Base-by-base conservation (phyloP, 1,140 invertebrate genomes). In the Drosophila setifemur region DNA sequence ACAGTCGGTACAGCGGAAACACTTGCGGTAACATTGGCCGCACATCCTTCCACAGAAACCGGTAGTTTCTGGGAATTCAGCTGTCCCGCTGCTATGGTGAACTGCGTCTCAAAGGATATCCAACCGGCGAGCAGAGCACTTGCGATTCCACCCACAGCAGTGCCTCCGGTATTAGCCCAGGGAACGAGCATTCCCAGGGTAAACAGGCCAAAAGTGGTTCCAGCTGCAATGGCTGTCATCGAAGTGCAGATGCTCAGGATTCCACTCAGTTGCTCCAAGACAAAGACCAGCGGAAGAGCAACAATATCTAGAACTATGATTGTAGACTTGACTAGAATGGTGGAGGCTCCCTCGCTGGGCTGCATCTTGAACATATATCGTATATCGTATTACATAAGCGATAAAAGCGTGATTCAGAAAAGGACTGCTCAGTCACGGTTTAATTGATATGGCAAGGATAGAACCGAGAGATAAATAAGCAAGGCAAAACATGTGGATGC, bases 131-230 rank as follows among this genome's bases (percentile, higher is more conserved):
- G 78, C 2, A 93, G 14, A 0, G 92, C 92, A 4, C 93, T 92
- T 1, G 91, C 90, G 2, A 93, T 63, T 4, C 91, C 93, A 0
- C 93, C 93, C 11, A 90, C 90, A 0, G 93, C 75, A 1, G 93
- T 92, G 1, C 93, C 95, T 31, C 92, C 92, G 2, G 92, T 92
- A 77, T 96, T 97, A 9, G 95, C 93, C 94, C 95, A 96, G 9
- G 96, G 96, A 69, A 96, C 93, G 26, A 95, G 91, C 93, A 97
- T 96, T 54, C 96, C 97, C 7, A 97, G 91, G 0, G 94, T 95
- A 88, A 97, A 98, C 8, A 97, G 92, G 1, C 96, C 96, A 54
- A 97, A 95, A 0, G 96, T 93, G 8, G 96, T 95, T 5, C 96
- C 96, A 7, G 95, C 94, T 3, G 96, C 94, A 63, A 97, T 95